These are phyloP conservation scores for Xanthostigma xanthostigma DNA, from an alignment of 2,888 invertebrate genomes.

Conservation along the genomic window DNA sequence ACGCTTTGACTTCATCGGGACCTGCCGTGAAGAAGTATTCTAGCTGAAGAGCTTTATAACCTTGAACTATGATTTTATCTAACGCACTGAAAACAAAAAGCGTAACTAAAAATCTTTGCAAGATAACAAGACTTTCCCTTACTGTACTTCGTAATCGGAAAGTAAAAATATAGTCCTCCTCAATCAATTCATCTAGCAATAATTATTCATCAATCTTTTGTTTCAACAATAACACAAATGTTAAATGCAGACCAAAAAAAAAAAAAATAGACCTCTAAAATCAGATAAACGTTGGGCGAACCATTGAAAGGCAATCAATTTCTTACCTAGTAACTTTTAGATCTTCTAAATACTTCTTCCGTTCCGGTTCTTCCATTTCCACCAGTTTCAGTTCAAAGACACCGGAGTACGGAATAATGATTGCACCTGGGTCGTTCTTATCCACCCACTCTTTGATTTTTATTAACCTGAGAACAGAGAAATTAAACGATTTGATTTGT, in stretches of 20 bases:
- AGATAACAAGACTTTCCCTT: too few relatives aligned
- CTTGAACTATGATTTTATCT: constrained; percentile 93
- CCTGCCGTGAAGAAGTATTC: constrained; percentile 98
- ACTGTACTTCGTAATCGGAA: too few relatives aligned
- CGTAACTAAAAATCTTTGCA: not conserved
- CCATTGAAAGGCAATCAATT: constrained; percentile 6
- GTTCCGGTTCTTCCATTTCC: constrained; percentile 67
- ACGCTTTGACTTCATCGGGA: constrained; percentile 96
- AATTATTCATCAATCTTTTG: too few relatives aligned
- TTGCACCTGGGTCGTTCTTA: constrained; percentile 85
- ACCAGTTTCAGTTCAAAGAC: constrained; percentile 71
- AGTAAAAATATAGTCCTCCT: too few relatives aligned
- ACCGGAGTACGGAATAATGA: constrained; percentile 93
- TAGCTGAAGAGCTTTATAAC: constrained; percentile 90
- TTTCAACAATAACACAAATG: too few relatives aligned
- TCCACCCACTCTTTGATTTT: constrained; percentile 99
- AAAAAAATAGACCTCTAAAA: too few relatives aligned
- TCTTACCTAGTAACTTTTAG: constrained; percentile 61
- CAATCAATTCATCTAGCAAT: too few relatives aligned
- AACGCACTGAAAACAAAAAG: constrained; percentile 50
- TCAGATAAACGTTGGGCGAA: constrained; percentile 7
- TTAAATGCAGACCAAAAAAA: too few relatives aligned
- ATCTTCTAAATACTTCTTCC: constrained; percentile 68
- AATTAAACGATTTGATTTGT: not conserved
- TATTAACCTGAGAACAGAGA: constrained; percentile 47